Evolutionary conservation across 2,888 invertebrate species (phyloP), one percentile per base, ranked within the genome.

Genomic region (Kuschelorhynchus macadamiae): DNA sequence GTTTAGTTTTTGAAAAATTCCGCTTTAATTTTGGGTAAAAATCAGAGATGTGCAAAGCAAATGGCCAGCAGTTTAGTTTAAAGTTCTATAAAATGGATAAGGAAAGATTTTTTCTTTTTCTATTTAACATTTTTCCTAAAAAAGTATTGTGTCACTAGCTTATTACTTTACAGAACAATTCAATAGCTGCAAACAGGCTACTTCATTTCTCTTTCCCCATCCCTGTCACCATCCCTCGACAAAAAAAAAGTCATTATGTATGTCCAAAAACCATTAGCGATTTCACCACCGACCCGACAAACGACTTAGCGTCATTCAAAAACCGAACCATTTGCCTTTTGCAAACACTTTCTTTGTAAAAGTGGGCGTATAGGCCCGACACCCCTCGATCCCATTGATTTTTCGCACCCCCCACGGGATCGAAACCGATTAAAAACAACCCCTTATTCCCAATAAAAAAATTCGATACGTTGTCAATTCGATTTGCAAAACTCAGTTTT

Each of bases 381-480:
- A 42, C 66, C 82, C 82, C 81, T 81, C 81, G 81, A 81, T 80
- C 80, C 81, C 81, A 81, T 82, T 79, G 78, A 79, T 80, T 78
- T n/a, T 72, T 76, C 76, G 79, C 77, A 77, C 80, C 81, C 80
- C 77, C 79, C 72, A 77, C 75, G 73, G 80, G 78, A 76, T 78
- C 76, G 77, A 57, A 81, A 82, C 81, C 82, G 82, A 82, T 82
- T 82, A 82, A 82, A 70, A 83, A 82, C 81, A 83, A 82, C 83
- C 83, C 83, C 81, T 82, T 81, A 50, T 65, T 47, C 75, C 77
- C 78, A 53, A 64, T 49, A 60, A 60, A 63, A 59, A 80, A 83
- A 83, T 82, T 83, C 82, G 83, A 83, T 83, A 83, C 83, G 83
- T 83, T 82, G 83, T 83, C 83, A 82, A 76, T 80, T 76, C 77